Percentiles rank a stretch among this genome's conserved stretches.
These are phyloP conservation scores for Tenrec ecaudatus DNA, from an alignment of 2,113 vertebrate genomes.

Conservation along the genomic window DNA sequence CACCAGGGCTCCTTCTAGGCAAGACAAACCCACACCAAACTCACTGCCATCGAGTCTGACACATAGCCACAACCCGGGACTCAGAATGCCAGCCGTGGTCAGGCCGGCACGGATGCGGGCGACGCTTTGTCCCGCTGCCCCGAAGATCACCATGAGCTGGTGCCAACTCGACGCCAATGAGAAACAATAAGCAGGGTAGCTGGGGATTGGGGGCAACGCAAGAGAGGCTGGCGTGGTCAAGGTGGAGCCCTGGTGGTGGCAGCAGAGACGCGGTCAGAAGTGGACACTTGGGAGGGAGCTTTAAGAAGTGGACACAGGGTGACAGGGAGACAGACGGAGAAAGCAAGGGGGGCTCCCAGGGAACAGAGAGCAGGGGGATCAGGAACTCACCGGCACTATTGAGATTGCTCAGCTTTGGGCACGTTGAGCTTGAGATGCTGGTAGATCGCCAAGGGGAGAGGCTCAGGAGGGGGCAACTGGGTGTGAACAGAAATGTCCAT, in stretches of 20 bases:
- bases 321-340: background rate
- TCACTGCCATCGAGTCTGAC: background rate
- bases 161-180: background rate
- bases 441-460: background rate
- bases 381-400: too few species aligned
- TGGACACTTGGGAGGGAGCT: rapidly evolving
- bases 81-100: background rate
- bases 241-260: background rate
- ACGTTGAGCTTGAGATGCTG: background rate
- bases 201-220: background rate
- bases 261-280: rapidly evolving
- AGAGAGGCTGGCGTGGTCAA: background rate
- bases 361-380: too few species aligned
- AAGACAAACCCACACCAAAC: background rate
- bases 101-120: background rate
- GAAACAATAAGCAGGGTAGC: background rate
- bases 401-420: too few species aligned
- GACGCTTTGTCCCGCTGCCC: background rate
- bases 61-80: background rate
- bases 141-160: background rate
- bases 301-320: rapidly evolving
- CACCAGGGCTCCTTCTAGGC: background rate
- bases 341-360: background rate
- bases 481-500: too few species aligned
- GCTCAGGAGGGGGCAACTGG: background rate